phyloP scores from a whole-genome alignment of 2,888 invertebrate species.

The Drosophila mettleri region DNA sequence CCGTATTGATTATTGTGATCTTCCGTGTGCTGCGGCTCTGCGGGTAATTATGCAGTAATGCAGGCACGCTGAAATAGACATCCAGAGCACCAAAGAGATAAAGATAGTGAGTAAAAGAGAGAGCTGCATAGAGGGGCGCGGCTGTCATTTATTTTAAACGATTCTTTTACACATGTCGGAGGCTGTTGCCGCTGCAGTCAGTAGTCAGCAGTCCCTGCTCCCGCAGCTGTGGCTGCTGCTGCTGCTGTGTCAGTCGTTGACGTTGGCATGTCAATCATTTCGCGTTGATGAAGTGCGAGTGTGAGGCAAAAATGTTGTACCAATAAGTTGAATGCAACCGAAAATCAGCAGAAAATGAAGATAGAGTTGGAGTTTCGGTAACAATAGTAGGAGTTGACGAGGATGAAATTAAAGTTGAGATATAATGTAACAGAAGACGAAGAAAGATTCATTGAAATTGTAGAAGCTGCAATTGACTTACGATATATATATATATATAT shows the following conservation, averaged over 20 bases:
- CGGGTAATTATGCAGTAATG: slow-evolving; percentile 79
- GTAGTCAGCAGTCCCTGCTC: slow-evolving; percentile 28
- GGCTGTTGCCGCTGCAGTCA: slow-evolving; percentile 72
- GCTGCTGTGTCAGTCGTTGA: slow-evolving; percentile 41
- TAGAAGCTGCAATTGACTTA: not conserved
- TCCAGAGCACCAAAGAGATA: not conserved
- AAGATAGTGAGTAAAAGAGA: not conserved
- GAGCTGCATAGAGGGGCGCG: slow-evolving; percentile 45
- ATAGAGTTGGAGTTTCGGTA: not conserved
- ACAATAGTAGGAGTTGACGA: not conserved
- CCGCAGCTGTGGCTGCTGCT: slow-evolving; percentile 20
- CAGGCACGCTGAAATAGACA: slow-evolving; percentile 37
- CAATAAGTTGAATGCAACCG: slow-evolving; percentile 57
- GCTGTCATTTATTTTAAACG: slow-evolving; percentile 81
- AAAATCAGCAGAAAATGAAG: slow-evolving; percentile 8
- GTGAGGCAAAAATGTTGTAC: slow-evolving; percentile 80
- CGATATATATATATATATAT: not conserved
- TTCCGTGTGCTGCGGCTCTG: slow-evolving; percentile 68
- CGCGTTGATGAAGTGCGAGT: slow-evolving; percentile 80
- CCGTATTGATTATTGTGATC: slow-evolving; percentile 81
- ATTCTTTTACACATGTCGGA: slow-evolving; percentile 80
- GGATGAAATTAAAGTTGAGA: not conserved
- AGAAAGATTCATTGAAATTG: not conserved
- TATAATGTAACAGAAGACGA: not conserved
- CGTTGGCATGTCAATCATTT: slow-evolving; percentile 80